Base-by-base conservation (phyloP, 1,140 invertebrate genomes). In the Drosophila arizonae region DNA sequence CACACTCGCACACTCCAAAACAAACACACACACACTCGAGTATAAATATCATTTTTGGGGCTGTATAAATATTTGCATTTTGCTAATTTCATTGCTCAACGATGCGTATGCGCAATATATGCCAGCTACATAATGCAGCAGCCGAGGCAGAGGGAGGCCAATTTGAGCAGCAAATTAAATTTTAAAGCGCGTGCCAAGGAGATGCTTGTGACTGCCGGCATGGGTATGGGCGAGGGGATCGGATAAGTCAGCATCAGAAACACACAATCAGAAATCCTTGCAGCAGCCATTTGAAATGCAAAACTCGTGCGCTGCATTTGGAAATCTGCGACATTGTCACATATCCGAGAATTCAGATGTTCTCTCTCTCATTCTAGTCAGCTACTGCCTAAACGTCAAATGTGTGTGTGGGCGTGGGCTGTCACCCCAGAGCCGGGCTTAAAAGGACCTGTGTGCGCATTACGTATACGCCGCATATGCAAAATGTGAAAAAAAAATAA, bases 391-490 rank as follows among this genome's bases (percentile, higher is more conserved):
- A 79, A 33, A 77, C 84, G 81, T 69, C 72, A 76, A 70, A 64
- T 43, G 43, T 3, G 17, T 17, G 17, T 17, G 17, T 17, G 17
- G 17, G 17, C 17, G 43, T 21, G 52, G 30, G 52, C 33, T 36
- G 30, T 36, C 45, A 67, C 57, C 61, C 52, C 46, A n/a, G 46
- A 62, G 28, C 36, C 33, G 58, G 56, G 46, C 61, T 65, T 45
- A 45, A 57, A 28, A 69, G 51, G 46, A 54, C 15, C 65, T 58
- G 13, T 58, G 26, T 36, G 52, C 71, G 70, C 77, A 80, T 81
- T 76, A 84, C 81, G 72, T 67, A 84, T 77, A 79, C 76, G 80
- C 72, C 80, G 51, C 80, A 82, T 79, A 84, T 82, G 80, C 76
- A 65, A 67, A 51, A 69, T 81, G 68, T 64, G 28, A 52, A 30